Conservation (phyloP, 2,888 invertebrate species). For the Spilarctia lutea region DNA sequence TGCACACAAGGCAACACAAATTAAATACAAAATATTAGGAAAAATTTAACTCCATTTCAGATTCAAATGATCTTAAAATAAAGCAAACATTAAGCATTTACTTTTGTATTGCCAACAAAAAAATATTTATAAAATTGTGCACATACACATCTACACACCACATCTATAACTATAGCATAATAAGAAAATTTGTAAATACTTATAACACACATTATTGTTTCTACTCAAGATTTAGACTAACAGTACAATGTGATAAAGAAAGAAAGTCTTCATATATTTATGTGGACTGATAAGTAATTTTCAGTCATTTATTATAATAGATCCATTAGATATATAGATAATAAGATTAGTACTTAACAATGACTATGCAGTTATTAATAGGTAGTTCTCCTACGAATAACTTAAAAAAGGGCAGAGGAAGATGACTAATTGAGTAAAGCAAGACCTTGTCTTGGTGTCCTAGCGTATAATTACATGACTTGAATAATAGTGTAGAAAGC, state of each 20-base stretch:
- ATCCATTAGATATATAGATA: no score
- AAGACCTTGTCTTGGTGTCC: background rate
- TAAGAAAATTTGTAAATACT: slow-evolving; percentile 19
- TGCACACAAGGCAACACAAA: slow-evolving; percentile 28
- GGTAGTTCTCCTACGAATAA: background rate
- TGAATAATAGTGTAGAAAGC: background rate
- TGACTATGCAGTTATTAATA: background rate
- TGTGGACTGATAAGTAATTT: background rate
- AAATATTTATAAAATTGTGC: background rate
- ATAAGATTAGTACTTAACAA: background rate
- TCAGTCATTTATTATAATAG: no score
- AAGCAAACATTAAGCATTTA: background rate
- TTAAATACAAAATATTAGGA: slow-evolving; percentile 10
- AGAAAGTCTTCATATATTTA: slow-evolving; percentile 8
- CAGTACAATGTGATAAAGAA: background rate
- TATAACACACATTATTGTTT: slow-evolving; percentile 27
- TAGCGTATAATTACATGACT: background rate
- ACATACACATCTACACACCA: background rate
- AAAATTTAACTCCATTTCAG: background rate
- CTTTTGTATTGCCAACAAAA: background rate
- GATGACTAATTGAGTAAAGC: background rate
- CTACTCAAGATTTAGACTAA: background rate
- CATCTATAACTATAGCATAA: background rate
- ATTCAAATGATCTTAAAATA: background rate
- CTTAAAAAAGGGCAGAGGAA: background rate